phyloP scores from a whole-genome alignment of 2,888 invertebrate species.

The Eristalis arbustorum region DNA sequence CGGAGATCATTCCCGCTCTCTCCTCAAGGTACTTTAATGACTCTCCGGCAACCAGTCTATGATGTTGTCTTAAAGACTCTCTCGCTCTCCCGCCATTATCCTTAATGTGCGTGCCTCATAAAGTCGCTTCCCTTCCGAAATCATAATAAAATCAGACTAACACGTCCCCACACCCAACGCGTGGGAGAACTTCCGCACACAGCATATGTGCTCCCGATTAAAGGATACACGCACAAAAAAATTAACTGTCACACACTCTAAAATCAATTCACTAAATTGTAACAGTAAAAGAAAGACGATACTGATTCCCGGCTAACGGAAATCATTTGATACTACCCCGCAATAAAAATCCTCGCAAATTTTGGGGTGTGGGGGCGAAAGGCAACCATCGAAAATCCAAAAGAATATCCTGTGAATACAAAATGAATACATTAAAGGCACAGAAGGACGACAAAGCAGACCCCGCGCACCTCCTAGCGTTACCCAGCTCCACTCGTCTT shows the following conservation, averaged over 20 bases:
- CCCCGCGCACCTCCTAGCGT: background rate
- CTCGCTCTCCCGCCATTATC: constrained; percentile 1
- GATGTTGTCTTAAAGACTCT: constrained; percentile 33
- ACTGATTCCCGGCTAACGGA: constrained; percentile 30
- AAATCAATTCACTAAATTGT: constrained; percentile 68
- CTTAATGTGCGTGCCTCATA: constrained; percentile 17
- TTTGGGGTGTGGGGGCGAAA: background rate
- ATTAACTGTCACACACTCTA: constrained; percentile 64
- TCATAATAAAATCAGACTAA: constrained; percentile 46
- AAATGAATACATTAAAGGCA: constrained; percentile 63
- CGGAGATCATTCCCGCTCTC: background rate
- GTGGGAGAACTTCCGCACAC: background rate
- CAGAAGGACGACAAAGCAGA: constrained; percentile 28
- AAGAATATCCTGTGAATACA: constrained; percentile 65
- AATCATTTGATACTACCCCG: constrained; percentile 44
- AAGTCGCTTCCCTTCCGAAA: background rate
- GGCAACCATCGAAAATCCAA: constrained; percentile 28
- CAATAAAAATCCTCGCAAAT: constrained; percentile 55
- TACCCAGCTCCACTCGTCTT: background rate
- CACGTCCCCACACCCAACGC: constrained; percentile 9
- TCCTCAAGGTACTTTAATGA: constrained; percentile 23
- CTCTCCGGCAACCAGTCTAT: constrained; percentile 4
- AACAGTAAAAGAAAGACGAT: constrained; percentile 43
- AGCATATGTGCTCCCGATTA: background rate
- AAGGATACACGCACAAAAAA: constrained; percentile 19